Conservation (phyloP, 2,113 vertebrate genomes). For the Ploceus nigricollis region DNA sequence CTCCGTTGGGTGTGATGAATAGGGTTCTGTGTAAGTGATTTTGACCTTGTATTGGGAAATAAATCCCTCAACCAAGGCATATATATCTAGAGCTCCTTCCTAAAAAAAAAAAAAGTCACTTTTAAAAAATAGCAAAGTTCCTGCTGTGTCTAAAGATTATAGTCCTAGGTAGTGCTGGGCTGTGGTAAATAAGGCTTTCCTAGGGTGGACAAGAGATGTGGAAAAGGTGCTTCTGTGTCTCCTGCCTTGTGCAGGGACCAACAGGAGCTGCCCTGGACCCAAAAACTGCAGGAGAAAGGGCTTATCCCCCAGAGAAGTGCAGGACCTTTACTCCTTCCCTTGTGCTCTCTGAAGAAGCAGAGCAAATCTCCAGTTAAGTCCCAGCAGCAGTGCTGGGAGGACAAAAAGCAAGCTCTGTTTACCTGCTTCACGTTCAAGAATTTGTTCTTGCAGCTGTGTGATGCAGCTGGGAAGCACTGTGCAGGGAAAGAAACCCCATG, state of each 20-base stretch:
- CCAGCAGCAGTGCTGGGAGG: not conserved
- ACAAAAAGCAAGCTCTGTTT: not conserved
- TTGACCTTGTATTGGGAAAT: not conserved
- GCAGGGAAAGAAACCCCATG: not conserved
- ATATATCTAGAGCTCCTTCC: not conserved
- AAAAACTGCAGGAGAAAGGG: not conserved
- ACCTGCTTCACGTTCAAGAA: not conserved
- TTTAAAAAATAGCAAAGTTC: not conserved
- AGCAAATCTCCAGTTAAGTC: not conserved
- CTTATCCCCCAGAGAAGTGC: not conserved
- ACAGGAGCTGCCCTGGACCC: not conserved
- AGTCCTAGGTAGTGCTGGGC: not conserved
- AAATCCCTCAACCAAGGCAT: not conserved
- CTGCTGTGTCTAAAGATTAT: not conserved
- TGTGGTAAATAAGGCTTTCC: not conserved
- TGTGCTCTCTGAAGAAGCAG: not conserved
- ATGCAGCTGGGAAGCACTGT: not conserved
- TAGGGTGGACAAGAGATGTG: not conserved
- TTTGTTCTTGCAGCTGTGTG: not conserved
- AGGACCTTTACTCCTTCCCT: not conserved
- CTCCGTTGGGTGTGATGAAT: not conserved
- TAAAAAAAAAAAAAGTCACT: not conserved
- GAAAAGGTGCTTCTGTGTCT: not conserved
- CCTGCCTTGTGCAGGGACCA: accelerated
- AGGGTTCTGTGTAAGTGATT: not conserved